Evolutionary conservation across 2,797 vertebrate species (phyloP).

Genomic region (Lacerta bilineata): DNA sequence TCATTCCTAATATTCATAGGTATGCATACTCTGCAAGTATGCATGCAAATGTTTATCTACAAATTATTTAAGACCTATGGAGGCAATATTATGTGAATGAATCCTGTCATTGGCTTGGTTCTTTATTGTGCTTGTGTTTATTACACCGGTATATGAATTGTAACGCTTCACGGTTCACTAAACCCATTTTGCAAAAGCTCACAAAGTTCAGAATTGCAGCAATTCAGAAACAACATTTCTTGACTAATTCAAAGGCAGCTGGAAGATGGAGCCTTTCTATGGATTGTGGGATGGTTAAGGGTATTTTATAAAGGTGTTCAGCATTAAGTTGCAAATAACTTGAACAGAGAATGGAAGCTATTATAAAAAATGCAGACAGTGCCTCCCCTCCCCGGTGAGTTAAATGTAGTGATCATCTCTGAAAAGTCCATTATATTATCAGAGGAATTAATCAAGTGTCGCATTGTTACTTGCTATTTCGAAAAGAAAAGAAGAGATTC

Average conservation of each 20-base stretch:
- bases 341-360: conserved; percentile 13
- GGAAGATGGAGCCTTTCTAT: conserved; percentile 10
- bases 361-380: conserved; percentile 32
- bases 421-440: conserved; percentile 18
- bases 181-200: not conserved
- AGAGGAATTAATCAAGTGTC: conserved; percentile 42
- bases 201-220: conserved; percentile 7
- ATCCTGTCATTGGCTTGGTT: not conserved
- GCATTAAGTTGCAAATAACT: conserved; percentile 27
- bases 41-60: not conserved
- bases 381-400: not conserved
- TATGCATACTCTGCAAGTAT: not conserved
- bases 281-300: not conserved
- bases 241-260: not conserved
- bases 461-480: conserved; percentile 37
- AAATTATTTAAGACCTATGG: not conserved
- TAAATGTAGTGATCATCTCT: conserved; percentile 43
- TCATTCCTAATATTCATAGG: not conserved
- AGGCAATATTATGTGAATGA: not conserved
- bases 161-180: not conserved
- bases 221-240: not conserved
- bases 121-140: not conserved
- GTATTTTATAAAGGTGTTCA: not conserved
- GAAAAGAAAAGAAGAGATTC: not conserved
- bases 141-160: not conserved